Conservation (phyloP, 2,888 invertebrate genomes). For the Thera obeliscata region DNA sequence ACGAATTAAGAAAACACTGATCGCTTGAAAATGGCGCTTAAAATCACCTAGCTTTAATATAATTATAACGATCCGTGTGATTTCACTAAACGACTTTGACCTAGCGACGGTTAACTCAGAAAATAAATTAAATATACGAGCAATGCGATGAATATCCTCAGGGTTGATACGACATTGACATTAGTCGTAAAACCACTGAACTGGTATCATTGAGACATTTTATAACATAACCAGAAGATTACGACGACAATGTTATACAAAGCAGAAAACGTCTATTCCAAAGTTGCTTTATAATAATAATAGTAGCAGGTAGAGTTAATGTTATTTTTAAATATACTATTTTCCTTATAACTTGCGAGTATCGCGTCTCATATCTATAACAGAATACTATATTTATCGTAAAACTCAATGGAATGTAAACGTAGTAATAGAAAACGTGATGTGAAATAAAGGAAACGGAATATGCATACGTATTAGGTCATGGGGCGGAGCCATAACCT, state of each 20-base stretch:
- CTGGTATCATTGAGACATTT: conserved; percentile 6
- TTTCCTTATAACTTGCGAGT: conserved; percentile 23
- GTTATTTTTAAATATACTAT: conserved; percentile 16
- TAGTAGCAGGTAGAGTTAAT: conserved; percentile 10
- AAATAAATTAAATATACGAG: not conserved
- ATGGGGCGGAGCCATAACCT: conserved; percentile 25
- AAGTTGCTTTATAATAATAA: conserved; percentile 23
- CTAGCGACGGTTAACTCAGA: not conserved
- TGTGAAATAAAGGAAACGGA: conserved; percentile 45
- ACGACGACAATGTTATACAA: not conserved
- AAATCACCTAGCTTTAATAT: no score
- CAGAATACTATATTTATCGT: conserved; percentile 34
- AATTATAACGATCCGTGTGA: no score
- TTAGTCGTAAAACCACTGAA: conserved; percentile 13
- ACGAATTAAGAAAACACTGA: no score
- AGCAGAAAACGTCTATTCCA: conserved; percentile 20
- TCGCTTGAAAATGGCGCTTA: no score
- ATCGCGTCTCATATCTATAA: conserved; percentile 32
- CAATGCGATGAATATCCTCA: not conserved
- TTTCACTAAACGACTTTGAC: not conserved
- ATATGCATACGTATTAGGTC: conserved; percentile 49
- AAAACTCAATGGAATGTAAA: conserved; percentile 35
- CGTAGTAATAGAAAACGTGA: conserved; percentile 37
- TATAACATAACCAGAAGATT: not conserved
- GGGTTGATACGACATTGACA: conserved; percentile 10